Evolutionary conservation across 1,140 invertebrate species (phyloP).

Genomic region (roundworm (Caenorhabditis elegans)): DNA sequence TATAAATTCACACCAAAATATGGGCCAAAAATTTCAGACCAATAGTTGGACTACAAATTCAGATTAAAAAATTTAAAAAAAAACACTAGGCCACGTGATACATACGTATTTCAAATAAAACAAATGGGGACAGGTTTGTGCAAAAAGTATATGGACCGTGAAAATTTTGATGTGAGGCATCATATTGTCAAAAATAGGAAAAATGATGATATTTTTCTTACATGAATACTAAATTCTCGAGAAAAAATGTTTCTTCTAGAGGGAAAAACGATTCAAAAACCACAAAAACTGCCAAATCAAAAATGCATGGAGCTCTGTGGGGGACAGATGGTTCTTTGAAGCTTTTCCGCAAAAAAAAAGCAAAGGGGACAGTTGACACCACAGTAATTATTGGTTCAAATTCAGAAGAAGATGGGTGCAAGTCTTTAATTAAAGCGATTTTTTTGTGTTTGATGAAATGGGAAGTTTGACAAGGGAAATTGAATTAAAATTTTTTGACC

Average conservation of each 20-base stretch:
- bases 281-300: background rate
- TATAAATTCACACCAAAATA: too few relatives aligned
- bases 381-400: conserved; percentile 7
- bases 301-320: background rate
- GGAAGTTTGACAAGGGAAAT: background rate
- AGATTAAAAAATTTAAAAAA: too few relatives aligned
- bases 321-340: background rate
- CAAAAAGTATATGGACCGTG: too few relatives aligned
- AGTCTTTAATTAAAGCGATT: background rate
- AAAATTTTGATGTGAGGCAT: too few relatives aligned
- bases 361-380: background rate
- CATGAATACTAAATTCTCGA: conserved; percentile 7
- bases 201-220: background rate
- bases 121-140: too few relatives aligned
- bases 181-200: background rate
- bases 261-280: background rate
- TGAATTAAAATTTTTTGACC: background rate
- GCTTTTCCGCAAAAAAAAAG: background rate
- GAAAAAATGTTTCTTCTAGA: background rate
- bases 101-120: too few relatives aligned
- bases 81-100: too few relatives aligned
- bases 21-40: too few relatives aligned
- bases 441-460: background rate
- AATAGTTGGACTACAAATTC: too few relatives aligned
- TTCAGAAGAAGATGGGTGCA: background rate